These are phyloP conservation scores for Circaetus cinerascens DNA, from an alignment of 2,113 vertebrate species.

Conservation along the genomic window DNA sequence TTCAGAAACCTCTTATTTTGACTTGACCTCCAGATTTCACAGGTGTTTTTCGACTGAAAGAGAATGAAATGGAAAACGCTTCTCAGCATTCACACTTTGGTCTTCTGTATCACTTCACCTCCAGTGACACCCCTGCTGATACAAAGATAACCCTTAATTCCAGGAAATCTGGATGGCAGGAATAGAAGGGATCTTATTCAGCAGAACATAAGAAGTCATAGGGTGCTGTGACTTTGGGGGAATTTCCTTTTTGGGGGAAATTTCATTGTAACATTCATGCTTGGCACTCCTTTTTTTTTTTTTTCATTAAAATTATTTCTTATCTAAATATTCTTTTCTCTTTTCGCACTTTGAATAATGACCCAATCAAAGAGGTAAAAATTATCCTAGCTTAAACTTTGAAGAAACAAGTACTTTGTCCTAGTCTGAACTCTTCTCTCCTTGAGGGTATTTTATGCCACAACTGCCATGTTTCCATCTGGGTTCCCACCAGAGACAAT, in stretches of 20 bases:
- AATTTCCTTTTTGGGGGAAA: not conserved
- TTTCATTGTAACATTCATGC: not conserved
- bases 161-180: not conserved
- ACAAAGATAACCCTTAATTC: not conserved
- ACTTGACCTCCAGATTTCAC: not conserved
- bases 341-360: not conserved
- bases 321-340: not conserved
- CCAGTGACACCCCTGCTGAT: not conserved
- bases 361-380: not conserved
- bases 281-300: not conserved
- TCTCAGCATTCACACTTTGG: not conserved
- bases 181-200: not conserved
- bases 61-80: not conserved
- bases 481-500: not conserved
- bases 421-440: not conserved
- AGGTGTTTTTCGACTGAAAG: not conserved
- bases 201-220: not conserved
- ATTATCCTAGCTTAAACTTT: not conserved
- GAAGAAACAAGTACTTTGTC: not conserved
- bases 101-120: not conserved
- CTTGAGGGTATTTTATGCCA: not conserved
- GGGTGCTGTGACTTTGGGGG: not conserved
- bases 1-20: not conserved
- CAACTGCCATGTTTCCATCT: not conserved
- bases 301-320: not conserved